Conservation (phyloP, 2,113 vertebrate genomes). For the Serinus canaria region DNA sequence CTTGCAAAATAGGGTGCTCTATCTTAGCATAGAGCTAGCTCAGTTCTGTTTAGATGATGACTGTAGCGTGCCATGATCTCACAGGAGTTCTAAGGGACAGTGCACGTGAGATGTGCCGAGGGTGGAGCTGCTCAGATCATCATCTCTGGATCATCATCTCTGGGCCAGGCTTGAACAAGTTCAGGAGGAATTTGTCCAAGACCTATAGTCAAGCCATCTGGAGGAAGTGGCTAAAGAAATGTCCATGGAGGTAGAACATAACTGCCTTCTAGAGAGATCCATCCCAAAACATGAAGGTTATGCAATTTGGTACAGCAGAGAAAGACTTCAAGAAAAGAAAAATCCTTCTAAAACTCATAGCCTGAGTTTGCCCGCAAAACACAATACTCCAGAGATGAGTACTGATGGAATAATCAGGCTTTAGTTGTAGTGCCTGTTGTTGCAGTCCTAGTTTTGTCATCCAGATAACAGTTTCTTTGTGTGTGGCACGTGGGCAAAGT, state of each 20-base stretch:
- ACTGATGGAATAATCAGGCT: neutral
- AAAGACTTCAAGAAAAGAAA: neutral
- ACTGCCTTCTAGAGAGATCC: neutral
- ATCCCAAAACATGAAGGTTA: neutral
- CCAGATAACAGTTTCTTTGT: neutral
- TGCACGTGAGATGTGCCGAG: neutral
- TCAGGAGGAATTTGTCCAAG: neutral
- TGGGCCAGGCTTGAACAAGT: neutral
- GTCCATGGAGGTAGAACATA: accelerated
- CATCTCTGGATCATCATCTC: neutral
- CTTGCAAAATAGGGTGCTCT: neutral
- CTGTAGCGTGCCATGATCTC: neutral
- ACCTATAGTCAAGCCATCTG: neutral
- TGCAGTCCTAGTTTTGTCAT: neutral
- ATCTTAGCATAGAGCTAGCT: neutral
- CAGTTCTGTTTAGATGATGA: neutral
- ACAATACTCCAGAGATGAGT: accelerated
- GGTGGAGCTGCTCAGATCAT: neutral
- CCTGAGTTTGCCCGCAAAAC: neutral
- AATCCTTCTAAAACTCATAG: neutral
- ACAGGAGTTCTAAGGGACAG: neutral
- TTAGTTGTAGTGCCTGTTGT: neutral
- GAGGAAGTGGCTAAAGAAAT: neutral
- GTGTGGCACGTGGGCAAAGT: neutral
- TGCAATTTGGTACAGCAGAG: neutral